Evolutionary conservation across 2,113 vertebrate species (phyloP).

Genomic region (Aleadryas rufinucha): DNA sequence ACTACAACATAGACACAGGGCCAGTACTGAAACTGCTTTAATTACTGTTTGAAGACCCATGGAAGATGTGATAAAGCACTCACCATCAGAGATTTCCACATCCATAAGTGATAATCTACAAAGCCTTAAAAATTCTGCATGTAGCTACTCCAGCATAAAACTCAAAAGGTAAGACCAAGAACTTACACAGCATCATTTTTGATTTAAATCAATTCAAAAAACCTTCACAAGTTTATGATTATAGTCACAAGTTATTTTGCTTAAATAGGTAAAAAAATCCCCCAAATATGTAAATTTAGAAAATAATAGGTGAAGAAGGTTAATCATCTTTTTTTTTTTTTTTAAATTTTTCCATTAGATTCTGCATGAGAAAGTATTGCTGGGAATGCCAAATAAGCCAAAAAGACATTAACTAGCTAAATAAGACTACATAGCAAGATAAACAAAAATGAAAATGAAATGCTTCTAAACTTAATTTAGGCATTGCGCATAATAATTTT

Average conservation of each 20-base stretch:
- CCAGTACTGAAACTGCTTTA: background rate
- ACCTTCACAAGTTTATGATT: background rate
- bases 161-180: background rate
- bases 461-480: constrained; percentile 13
- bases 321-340: background rate
- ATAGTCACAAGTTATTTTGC: background rate
- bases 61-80: background rate
- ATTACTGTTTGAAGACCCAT: background rate
- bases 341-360: background rate
- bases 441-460: constrained; percentile 19
- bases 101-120: background rate
- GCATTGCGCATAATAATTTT: background rate
- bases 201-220: background rate
- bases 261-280: background rate
- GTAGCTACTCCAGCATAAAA: background rate
- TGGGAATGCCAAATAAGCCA: background rate
- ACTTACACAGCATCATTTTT: background rate
- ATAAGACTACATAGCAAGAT: background rate
- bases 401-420: background rate
- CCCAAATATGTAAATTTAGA: background rate
- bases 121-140: background rate
- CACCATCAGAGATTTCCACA: background rate
- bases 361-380: background rate
- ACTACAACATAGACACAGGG: background rate
- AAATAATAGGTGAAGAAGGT: background rate